These are phyloP conservation scores for Lepus oiostolus DNA, from an alignment of 2,797 vertebrate genomes.

Conservation along the genomic window DNA sequence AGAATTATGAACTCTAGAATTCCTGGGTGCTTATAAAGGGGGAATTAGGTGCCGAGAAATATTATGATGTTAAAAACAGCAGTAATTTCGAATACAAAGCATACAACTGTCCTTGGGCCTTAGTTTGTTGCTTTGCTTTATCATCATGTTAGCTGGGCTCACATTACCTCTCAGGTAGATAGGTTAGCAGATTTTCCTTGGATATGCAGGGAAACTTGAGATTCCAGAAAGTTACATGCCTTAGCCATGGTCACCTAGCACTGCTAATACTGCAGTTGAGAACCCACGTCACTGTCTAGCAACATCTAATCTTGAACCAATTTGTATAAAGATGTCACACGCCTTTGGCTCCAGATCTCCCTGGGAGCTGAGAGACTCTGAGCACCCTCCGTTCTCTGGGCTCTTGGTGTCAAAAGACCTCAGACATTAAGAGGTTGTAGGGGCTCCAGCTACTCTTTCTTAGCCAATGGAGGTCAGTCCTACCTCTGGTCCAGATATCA, in stretches of 20 bases:
- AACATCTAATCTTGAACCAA: neutral
- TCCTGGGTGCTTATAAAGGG: neutral
- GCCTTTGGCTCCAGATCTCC: neutral
- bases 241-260: neutral
- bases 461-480: neutral
- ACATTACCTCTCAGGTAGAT: neutral
- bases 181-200: neutral
- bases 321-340: neutral
- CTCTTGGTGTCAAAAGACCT: neutral
- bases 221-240: neutral
- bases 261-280: neutral
- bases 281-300: neutral
- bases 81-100: slow-evolving; percentile 4
- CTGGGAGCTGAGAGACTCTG: neutral
- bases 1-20: slow-evolving; percentile 43
- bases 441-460: neutral
- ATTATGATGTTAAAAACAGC: slow-evolving; percentile 3
- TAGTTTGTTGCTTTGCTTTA: neutral
- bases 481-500: neutral
- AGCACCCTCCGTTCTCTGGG: neutral
- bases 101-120: neutral
- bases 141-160: neutral
- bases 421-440: neutral
- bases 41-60: neutral
- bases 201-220: neutral